Evolutionary conservation across 2,888 invertebrate genomes (phyloP).

Genomic region (Dasysyrphus tricinctus): DNA sequence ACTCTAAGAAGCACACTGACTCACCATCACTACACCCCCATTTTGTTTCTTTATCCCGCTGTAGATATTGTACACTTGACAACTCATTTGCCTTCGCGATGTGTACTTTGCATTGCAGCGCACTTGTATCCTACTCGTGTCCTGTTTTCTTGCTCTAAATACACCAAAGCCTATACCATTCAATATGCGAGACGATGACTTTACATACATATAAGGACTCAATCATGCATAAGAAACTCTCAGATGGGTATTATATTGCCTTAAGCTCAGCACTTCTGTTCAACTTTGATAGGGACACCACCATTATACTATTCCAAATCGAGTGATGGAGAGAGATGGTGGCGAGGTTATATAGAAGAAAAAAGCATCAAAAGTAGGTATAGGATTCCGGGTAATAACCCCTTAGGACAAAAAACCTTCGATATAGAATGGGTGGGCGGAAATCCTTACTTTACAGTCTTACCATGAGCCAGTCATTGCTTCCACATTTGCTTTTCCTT

Average conservation of each 20-base stretch:
- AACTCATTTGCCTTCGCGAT: conserved; percentile 71
- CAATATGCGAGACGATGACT: conserved; percentile 62
- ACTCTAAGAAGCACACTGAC: conserved; percentile 24
- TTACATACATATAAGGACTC: conserved; percentile 60
- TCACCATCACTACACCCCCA: background rate
- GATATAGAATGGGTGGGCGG: conserved; percentile 1
- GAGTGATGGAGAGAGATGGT: background rate
- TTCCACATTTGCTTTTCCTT: background rate
- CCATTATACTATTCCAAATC: conserved; percentile 2
- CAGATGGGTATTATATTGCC: conserved; percentile 69
- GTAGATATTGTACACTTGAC: conserved; percentile 24
- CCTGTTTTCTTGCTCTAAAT: conserved; percentile 26
- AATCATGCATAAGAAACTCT: conserved; percentile 71
- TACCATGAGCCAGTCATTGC: conserved; percentile 21
- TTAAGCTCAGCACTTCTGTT: conserved; percentile 70
- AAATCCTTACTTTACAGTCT: conserved; percentile 14
- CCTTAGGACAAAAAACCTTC: conserved; percentile 58
- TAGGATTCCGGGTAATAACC: conserved; percentile 70
- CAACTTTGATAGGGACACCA: conserved; percentile 61
- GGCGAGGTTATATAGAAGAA: conserved; percentile 8
- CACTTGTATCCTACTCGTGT: conserved; percentile 20
- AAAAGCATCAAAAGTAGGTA: conserved; percentile 30
- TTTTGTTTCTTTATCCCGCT: background rate
- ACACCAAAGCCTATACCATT: conserved; percentile 50
- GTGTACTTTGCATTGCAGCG: conserved; percentile 11